Evolutionary conservation across 2,888 invertebrate species (phyloP).

Genomic region (Nasonovia ribisnigri): DNA sequence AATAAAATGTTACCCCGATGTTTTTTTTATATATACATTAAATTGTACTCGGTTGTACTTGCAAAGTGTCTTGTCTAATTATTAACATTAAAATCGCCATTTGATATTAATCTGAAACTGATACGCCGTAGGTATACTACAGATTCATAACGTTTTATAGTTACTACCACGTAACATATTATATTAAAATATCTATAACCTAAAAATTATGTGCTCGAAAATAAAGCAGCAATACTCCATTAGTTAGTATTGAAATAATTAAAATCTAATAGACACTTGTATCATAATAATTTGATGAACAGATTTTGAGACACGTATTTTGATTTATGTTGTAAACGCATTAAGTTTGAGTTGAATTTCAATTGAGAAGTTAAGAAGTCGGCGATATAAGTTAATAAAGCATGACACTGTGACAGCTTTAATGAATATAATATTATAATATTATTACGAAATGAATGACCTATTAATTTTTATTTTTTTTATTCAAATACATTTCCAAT

Average conservation of each 20-base stretch:
- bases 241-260: background rate
- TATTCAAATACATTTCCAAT: background rate
- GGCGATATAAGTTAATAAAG: background rate
- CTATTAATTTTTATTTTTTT: background rate
- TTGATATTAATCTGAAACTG: too few relatives aligned
- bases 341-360: background rate
- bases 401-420: background rate
- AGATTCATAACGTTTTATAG: background rate
- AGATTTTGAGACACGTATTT: background rate
- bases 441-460: background rate
- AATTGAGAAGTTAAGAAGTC: background rate
- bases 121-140: background rate
- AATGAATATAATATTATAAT: too few relatives aligned
- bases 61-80: background rate
- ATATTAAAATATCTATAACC: background rate
- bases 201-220: background rate
- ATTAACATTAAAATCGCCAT: background rate
- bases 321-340: background rate
- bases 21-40: background rate
- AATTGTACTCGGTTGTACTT: background rate
- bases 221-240: background rate
- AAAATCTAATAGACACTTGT: background rate
- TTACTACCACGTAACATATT: background rate
- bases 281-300: background rate
- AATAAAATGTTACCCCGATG: background rate